Base-by-base conservation (phyloP, 2,113 vertebrate genomes). In the Calidris pugnax region DNA sequence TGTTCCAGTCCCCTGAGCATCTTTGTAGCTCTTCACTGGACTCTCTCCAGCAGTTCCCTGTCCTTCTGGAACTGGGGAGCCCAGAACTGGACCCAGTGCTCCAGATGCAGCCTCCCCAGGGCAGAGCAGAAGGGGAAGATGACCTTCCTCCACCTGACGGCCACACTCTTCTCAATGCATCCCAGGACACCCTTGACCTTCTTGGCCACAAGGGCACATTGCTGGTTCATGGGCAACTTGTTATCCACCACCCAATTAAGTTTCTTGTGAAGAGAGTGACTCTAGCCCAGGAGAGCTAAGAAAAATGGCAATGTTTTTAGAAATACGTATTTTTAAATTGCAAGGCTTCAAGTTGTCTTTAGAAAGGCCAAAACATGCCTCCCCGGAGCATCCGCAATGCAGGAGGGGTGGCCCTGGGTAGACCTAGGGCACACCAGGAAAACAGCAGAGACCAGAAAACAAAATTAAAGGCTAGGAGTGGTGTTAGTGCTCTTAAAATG, bases 271-370 rank as follows among this genome's bases (percentile, higher is more conserved):
- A 43, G 35, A 56, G 30, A 59, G 27, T 0, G 0, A 26, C 23
- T 33, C 56, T 12, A 16, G 14, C 14, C 14, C 27, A 24, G 72
- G 10, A 83, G 72, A 33, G 12, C 24, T 3, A 5, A 56, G 64
- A 39, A 13, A 45, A 64, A 23, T 4, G 3, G 50, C 20, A 20
- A 4, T 0, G 1, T 6, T 35, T 72, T 39, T 9, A 37, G 22
- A 77, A 68, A 78, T 6, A 30, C 0, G 0, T 9, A 6, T 50
- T 69, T 80, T 60, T 16, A 28, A 45, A 24, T 21, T 28, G 22
- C 43, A 48, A 43, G 43, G 8, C 11, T 68, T 27, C 27, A 14
- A 20, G 7, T 8, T 69, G 26, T 27, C 62, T 45, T 59, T 39
- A 41, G 37, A 47, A 79, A 47, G 32, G 43, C 28, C 43, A 45